These are phyloP conservation scores for Drosophila albomicans DNA, from an alignment of 1,140 invertebrate species.

Conservation along the genomic window DNA sequence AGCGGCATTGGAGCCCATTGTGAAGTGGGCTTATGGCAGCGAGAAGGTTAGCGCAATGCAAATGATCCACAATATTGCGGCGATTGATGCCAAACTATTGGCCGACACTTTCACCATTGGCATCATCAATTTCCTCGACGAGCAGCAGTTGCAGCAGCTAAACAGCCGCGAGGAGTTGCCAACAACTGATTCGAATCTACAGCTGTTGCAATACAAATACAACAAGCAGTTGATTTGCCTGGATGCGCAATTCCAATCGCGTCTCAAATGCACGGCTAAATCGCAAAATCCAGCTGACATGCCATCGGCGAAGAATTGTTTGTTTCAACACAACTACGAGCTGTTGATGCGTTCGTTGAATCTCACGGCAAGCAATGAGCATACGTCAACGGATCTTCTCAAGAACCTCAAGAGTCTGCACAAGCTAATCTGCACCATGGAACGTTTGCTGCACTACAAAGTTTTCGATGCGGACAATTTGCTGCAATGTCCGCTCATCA, in stretches of 20 bases:
- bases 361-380: slow-evolving; percentile 48
- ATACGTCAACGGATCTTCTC: slow-evolving; percentile 34
- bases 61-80: slow-evolving; percentile 69
- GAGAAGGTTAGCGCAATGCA: slow-evolving; percentile 59
- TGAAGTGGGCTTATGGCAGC: slow-evolving; percentile 65
- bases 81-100: slow-evolving; percentile 59
- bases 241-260: slow-evolving; percentile 17
- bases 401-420: slow-evolving; percentile 56
- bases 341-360: slow-evolving; percentile 73
- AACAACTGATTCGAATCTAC: neutral
- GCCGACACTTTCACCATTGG: slow-evolving; percentile 75
- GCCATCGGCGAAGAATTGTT: slow-evolving; percentile 54
- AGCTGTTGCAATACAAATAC: slow-evolving; percentile 67
- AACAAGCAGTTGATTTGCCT: slow-evolving; percentile 68
- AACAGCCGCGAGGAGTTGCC: neutral
- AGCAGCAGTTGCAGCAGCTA: slow-evolving; percentile 48
- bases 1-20: slow-evolving; percentile 50
- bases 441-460: slow-evolving; percentile 71
- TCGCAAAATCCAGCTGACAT: neutral
- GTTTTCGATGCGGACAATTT: slow-evolving; percentile 62
- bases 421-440: slow-evolving; percentile 62
- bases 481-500: slow-evolving; percentile 68
- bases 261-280: neutral
- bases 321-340: slow-evolving; percentile 74
- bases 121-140: slow-evolving; percentile 79